These are phyloP conservation scores for Corythoichthys haematopterus DNA, from an alignment of 2,113 vertebrate species.

Conservation along the genomic window DNA sequence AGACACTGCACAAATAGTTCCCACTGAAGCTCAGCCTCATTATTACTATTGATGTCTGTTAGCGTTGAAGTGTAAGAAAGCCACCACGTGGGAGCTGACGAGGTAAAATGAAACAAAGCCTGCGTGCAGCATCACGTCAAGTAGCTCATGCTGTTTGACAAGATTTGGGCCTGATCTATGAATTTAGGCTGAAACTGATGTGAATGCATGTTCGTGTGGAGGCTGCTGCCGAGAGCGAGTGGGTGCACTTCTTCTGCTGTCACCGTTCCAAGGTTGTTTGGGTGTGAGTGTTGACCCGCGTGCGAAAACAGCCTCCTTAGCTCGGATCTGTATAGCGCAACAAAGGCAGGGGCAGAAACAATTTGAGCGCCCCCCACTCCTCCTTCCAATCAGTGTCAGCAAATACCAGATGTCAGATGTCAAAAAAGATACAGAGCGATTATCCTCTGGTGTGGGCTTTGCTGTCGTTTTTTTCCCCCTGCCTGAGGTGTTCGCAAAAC, in stretches of 20 bases:
- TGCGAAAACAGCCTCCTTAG: neutral
- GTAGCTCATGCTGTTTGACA: slow-evolving; percentile 18
- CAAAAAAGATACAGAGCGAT: neutral
- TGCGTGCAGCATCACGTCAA: slow-evolving; percentile 30
- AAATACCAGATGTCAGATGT: neutral
- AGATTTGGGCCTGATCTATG: neutral
- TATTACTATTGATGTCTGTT: slow-evolving; percentile 19
- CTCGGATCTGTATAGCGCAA: neutral
- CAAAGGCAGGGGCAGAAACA: neutral
- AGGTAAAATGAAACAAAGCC: slow-evolving; percentile 43
- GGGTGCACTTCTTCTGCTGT: slow-evolving; percentile 17
- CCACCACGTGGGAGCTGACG: slow-evolving; percentile 23
- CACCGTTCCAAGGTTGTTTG: slow-evolving; percentile 27
- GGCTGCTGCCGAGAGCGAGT: neutral
- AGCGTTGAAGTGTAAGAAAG: slow-evolving; percentile 20
- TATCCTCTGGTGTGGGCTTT: neutral
- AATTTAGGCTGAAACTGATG: neutral
- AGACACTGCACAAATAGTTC: slow-evolving; percentile 5
- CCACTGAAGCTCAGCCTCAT: slow-evolving; percentile 15
- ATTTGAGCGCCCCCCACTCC: too few relatives aligned
- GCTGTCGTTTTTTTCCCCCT: neutral
- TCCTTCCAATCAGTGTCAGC: neutral
- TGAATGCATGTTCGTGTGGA: slow-evolving; percentile 1
- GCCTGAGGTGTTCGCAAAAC: neutral
- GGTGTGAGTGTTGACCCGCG: slow-evolving; percentile 13